Base-by-base conservation (phyloP, 2,797 vertebrate genomes). In the Eulemur rubriventer region DNA sequence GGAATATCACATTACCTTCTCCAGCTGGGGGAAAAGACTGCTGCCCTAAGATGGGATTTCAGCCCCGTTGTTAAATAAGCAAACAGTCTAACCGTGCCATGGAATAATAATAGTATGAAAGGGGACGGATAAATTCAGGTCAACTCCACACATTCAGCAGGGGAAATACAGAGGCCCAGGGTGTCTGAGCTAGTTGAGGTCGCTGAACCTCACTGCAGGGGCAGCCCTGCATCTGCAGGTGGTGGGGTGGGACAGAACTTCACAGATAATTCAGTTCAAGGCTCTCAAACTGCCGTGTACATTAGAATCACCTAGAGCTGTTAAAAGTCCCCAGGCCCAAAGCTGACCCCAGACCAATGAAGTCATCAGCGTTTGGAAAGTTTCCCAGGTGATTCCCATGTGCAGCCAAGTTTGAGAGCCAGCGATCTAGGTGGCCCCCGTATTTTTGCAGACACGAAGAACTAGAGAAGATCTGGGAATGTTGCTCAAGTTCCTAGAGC, bases 1-100 rank as follows among this genome's bases (percentile, higher is more conserved):
- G 96, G 96, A 89, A 4, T 96, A 92, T 97, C 96, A 76, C 38
- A 10, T 98, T 95, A 89, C 95, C 38, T 91, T 76, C 89, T 97
- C 91, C 88, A 93, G 92, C 89, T 79, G 96, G 86, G 96, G 86
- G 96, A 78, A 57, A 80, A 69, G 52, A 55, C 41, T 35, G 63
- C 63, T 33, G 52, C 79, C 89, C 88, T 65, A 6, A 63, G 93
- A 97, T 84, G 75, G 83, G 93, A 72, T 97, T 97, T 97, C 96
- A 96, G 76, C 70, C 83, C 83, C 43, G 67, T 38, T 94, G 91
- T 95, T 94, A 91, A 96, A 67, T 89, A 95, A 96, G 86, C 95
- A 97, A 97, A 96, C 96, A 91, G 28, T 67, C 59, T 17, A 89
- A n/a, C 57, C 59, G 3, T 20, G 82, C 59, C 52, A n/a, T 3